Base-by-base conservation (phyloP, 2,888 invertebrate genomes). In the Anoplius nigerrimus region DNA sequence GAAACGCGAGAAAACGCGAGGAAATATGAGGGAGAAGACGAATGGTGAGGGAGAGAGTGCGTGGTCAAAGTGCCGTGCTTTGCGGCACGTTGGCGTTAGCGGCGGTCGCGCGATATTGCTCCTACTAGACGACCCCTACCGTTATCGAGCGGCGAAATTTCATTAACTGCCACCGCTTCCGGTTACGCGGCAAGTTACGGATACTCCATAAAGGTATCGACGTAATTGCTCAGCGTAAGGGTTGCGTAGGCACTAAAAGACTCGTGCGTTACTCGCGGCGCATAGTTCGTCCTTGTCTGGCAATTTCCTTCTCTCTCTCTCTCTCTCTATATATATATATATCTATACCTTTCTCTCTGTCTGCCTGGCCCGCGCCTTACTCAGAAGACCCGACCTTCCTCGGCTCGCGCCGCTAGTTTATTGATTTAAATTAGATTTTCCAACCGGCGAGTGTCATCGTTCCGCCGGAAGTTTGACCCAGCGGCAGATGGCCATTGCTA, bases 81-180 rank as follows among this genome's bases (percentile, higher is more conserved):
- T 34, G 34, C 48, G 48, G 48, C 48, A 18, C 48, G 48, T 16
- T 48, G 48, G n/a, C 48, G 3, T 16, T 48, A 48, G 11, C 48
- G 48, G 13, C 8, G 62, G 69, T 69, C 62, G 46, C 62, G 46
- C 65, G 71, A 80, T 69, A 78, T 70, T 75, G 78, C 73, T 66
- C 69, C 68, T 66, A 62, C 57, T 65, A 69, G 57, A 72, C 71
- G 71, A 64, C 51, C 67, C 62, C 58, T 57, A 6, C 34, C 34
- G 66, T 60, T 74, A 69, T 72, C 68, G 71, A 72, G 54, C 68
- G 68, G 57, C 72, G 71, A 80, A 78, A 80, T 80, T 79, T 80
- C 72, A 76, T 80, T 69, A 79, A 64, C 64, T 71, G 68, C 58
- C 66, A 70, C 71, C 66, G 67, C 60, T 75, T 75, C 62, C 51